Evolutionary conservation across 2,797 vertebrate genomes (phyloP), one percentile per base, ranked within the genome.

Genomic region (Phrynocephalus vlangalii): DNA sequence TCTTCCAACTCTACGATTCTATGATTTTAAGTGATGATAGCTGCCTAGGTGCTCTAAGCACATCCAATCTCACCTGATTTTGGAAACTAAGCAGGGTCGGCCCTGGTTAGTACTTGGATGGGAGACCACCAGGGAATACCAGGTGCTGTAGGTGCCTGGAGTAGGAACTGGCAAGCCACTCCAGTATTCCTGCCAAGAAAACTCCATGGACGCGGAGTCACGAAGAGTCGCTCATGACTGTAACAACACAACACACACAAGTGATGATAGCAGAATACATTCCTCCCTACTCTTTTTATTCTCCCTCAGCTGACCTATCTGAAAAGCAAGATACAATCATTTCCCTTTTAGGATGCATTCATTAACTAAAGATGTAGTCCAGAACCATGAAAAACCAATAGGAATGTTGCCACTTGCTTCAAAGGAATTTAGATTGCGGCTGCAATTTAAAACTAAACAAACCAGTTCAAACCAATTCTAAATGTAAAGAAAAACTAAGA

Each of bases 341-440:
- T 86, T 78, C 18, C 24, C 18, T 67, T 77, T n/a, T 33, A 9
- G 28, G 80, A 22, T 73, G 4, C 2, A 50, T 83, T 79, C 52
- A 83, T 86, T 83, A 44, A 89, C 30, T 79, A 50, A 82, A n/a
- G 73, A 77, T 82, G 28, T 16, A 83, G 82, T 79, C 76, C 66
- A 38, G 76, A 56, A 70, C n/a, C 18, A 79, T 50, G 77, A 79
- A 66, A 63, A 63, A 38, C 83, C 33, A 56, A 70, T 60, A 79
- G 38, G 82, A 66, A 60, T 33, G 50, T 60, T 72, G 28, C 18
- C 26, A 26, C 50, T 72, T 28, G 33, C 56, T 79, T 83, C 79
- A 73, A 78, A 83, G 44, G 10, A 24, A 38, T 52, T 11, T 52
- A n/a, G 20, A 52, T 28, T 79, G n/a, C 30, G 76, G 77, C 30